Evolutionary conservation across 2,797 vertebrate species (phyloP), one percentile per base, ranked within the genome.

Genomic region (Neosilurus hyrtlii): DNA sequence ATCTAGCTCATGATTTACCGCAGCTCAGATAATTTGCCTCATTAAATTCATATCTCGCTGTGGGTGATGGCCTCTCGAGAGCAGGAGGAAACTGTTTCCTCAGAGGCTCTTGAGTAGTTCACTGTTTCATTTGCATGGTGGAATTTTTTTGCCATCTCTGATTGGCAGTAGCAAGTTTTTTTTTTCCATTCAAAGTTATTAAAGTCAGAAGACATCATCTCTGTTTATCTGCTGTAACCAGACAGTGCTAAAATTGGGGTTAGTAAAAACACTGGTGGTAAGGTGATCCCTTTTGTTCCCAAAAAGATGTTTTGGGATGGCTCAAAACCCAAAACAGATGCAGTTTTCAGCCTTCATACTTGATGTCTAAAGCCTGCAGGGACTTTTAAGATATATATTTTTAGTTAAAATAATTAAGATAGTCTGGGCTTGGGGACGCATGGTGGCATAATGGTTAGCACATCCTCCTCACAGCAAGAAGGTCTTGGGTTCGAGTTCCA

Each of bases 1-100:
- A 66, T 80, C 88, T 88, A 63, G 18, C 52, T 84, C 14, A 61
- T 87, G 88, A 88, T 88, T 66, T 85, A 76, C 57, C 66, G 67
- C 85, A 16, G 73, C 62, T 66, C 4, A 30, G 73, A 81, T 89
- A 89, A 90, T 90, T 91, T 80, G 88, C 87, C 83, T 63, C 61
- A 10, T 89, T 90, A 87, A 91, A 92, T 86, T 93, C 89, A 88
- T 86, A 75, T 88, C 75, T 12, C 57, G 14, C 84, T 14, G 72
- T 49, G 37, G 88, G 79, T 84, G 81, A 79, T 87, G 87, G 86
- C 56, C 75, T 84, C 77, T 30, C 59, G 63, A 57, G 80, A 35
- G 63, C 79, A 73, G 79, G 66, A 74, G 54, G 59, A 56, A 79
- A 59, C 88, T 30, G 49, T 56, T 67, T 88, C 30, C 68, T 43